Evolutionary conservation across 2,888 invertebrate genomes (phyloP), one percentile per base, ranked within the genome.

Genomic region (Leuctra nigra): DNA sequence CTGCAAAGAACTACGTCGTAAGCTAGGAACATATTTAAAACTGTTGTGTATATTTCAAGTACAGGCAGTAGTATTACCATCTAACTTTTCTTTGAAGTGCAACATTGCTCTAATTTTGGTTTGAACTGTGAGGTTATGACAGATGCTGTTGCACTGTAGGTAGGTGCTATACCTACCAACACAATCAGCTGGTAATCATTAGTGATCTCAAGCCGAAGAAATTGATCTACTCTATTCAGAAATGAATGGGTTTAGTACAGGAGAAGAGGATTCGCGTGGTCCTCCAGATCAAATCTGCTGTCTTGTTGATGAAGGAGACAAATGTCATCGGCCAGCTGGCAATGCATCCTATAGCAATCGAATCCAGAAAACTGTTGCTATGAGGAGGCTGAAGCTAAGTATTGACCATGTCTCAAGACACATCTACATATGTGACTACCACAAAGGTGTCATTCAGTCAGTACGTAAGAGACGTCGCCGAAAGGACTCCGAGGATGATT

Each of bases 261-360:
- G 90, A 65, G 91, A 91, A 75, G 91, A 91, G 75, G 91, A 91
- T 77, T 91, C 91, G 59, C 79, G 89, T 68, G 90, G 90, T 62
- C 88, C 90, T 68, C 83, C 87, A 59, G 90, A 91, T 70, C 91
- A 91, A 77, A 85, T 87, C 68, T 96, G 96, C 77, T 95, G 95
- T 77, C 80, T 96, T 65, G 84, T 94, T 67, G 91, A 92, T 73
- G 91, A 91, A 71, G 84, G 85, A 62, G 87, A 88, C 64, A 80
- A 92, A 64, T 97, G 96, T 74, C 80, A 83, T 63, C 84, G 92
- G 68, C 82, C 86, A 56, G 95, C 93, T 64, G 92, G 93, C 62
- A 92, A 93, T 78, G 97, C 97, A 64, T 91, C 93, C 46, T 97
- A 96, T 75, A 95, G 92, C 74, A 96, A 97, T 73, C 83, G 95